Evolutionary conservation across 2,888 invertebrate species (phyloP), one percentile per base, ranked within the genome.

Genomic region (Lasioglossum lativentre): DNA sequence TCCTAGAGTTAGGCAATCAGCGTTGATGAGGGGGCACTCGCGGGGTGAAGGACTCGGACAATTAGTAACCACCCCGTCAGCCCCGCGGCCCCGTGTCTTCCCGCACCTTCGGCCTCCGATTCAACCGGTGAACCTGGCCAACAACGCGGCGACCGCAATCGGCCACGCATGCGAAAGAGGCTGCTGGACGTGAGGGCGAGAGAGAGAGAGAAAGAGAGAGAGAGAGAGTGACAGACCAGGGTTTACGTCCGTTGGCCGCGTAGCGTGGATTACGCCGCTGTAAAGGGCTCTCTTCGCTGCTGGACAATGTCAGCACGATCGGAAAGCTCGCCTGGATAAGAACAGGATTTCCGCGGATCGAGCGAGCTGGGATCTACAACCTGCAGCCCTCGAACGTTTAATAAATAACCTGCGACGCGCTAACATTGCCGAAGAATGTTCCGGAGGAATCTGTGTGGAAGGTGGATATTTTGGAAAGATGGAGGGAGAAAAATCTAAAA

Each of bases 1-100:
- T 93, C 92, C 95, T 94, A 93, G 94, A 94, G 94, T 94, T 94
- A 94, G 94, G 95, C 94, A 95, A 95, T 95, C 95, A 95, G 93
- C 94, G 94, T 90, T 95, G 95, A 95, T 95, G 95, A 95, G 94
- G 93, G 94, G 92, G 90, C 84, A 90, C 88, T 87, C 86, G 90
- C 87, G 89, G 91, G 91, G 88, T 84, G 92, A 91, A 92, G 92
- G 92, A 92, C 91, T 93, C 92, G 93, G 92, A 95, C 94, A 94
- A 95, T 95, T 95, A 95, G 94, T 94, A 93, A 93, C 92, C 91
- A 88, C 91, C 91, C 91, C 80, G 75, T 78, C 84, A 27, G 68
- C 85, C 78, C 79, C 84, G 74, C 75, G 68, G 59, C 83, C 80
- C 84, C 84, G 75, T 78, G 68, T 85, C 84, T 83, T 85, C 82